Conservation (phyloP, 2,797 vertebrate species). For the Thripadectes ignobilis region DNA sequence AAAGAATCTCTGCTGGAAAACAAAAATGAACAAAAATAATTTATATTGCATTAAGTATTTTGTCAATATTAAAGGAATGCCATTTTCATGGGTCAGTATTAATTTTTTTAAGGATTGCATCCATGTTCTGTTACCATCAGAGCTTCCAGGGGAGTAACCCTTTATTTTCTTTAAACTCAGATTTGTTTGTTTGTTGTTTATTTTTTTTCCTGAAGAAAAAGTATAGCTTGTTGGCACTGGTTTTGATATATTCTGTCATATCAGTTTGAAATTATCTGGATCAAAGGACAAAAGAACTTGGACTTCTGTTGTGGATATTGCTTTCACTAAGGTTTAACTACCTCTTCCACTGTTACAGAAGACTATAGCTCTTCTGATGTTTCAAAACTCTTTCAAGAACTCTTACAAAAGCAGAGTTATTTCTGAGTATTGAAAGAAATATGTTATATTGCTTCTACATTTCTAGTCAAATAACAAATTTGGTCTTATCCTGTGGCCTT, state of each 20-base stretch:
- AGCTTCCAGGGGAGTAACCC: neutral
- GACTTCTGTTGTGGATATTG: neutral
- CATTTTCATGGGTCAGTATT: neutral
- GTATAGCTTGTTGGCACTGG: fast-evolving
- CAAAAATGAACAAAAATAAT: neutral
- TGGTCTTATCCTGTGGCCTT: too few species aligned
- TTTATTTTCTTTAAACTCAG: neutral
- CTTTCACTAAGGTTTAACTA: neutral
- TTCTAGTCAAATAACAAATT: too few species aligned
- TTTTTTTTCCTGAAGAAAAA: neutral
- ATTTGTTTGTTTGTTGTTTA: neutral
- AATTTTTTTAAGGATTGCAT: neutral
- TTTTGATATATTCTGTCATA: neutral
- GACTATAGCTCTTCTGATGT: too few species aligned
- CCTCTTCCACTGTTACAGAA: neutral
- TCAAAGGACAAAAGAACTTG: neutral
- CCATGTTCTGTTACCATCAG: neutral
- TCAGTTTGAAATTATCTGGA: neutral
- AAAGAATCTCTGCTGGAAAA: neutral
- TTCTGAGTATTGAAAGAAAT: too few species aligned
- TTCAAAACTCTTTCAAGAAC: too few species aligned
- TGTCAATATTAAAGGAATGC: neutral
- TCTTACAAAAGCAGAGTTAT: too few species aligned
- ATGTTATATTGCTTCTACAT: too few species aligned
- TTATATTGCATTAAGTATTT: neutral